These are phyloP conservation scores for Pocillopora meandrina DNA, from an alignment of 92 coral and sea anemone species.

Conservation along the genomic window DNA sequence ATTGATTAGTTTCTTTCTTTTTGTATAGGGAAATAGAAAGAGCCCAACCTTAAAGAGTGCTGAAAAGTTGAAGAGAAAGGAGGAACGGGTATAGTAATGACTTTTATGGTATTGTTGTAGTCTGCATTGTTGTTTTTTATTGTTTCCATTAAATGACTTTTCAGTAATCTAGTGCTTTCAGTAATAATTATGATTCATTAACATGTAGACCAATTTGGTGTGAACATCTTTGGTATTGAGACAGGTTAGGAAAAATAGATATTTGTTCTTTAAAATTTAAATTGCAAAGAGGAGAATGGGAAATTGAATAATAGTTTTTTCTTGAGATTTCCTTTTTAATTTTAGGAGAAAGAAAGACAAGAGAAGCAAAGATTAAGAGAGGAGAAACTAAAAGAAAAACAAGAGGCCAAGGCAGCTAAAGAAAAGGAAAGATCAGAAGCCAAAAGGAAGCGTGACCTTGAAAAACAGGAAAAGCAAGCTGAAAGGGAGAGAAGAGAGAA, in stretches of 20 bases:
- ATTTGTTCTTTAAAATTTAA: too few relatives aligned
- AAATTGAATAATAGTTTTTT: neutral
- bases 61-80: slow-evolving; percentile 77
- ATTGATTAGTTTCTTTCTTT: neutral
- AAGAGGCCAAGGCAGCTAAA: slow-evolving; percentile 69
- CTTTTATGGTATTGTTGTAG: too few relatives aligned
- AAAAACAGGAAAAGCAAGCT: slow-evolving; percentile 74
- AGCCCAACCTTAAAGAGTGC: slow-evolving; percentile 67
- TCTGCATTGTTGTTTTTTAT: too few relatives aligned
- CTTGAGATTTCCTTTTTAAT: neutral
- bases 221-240: too few relatives aligned
- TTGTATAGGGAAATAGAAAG: slow-evolving; percentile 15
- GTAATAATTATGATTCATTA: too few relatives aligned
- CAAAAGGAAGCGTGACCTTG: slow-evolving; percentile 85
- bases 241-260: too few relatives aligned
- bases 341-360: slow-evolving; percentile 53
- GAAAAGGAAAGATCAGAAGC: slow-evolving; percentile 85
- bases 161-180: too few relatives aligned
- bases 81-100: slow-evolving; percentile 55
- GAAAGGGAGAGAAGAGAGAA: slow-evolving; percentile 83
- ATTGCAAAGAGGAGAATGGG: slow-evolving; percentile 28
- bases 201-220: too few relatives aligned
- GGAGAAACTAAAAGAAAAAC: slow-evolving; percentile 64
- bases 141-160: too few relatives aligned
- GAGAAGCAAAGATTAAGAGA: slow-evolving; percentile 65